phyloP scores from a whole-genome alignment of 2,113 vertebrate species.

The Amphiprion ocellaris region DNA sequence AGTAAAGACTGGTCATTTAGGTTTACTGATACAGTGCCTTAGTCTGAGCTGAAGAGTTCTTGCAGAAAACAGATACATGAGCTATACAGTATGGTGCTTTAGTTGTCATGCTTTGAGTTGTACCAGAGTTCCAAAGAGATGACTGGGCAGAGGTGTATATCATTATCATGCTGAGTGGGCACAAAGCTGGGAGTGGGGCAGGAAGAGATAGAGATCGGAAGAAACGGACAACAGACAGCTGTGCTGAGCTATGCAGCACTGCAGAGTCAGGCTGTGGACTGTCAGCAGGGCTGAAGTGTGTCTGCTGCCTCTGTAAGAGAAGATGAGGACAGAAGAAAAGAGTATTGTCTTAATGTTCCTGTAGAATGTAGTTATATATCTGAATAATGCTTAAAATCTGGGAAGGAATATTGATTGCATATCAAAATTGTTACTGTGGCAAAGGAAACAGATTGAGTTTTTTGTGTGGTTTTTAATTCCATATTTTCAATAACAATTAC shows the following conservation, averaged over 20 bases:
- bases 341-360: background rate
- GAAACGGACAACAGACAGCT: slow-evolving; percentile 78
- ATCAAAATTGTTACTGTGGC: background rate
- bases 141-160: slow-evolving; percentile 72
- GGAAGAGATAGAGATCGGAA: slow-evolving; percentile 65
- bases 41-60: background rate
- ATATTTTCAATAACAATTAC: too few relatives aligned
- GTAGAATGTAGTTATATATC: background rate
- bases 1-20: background rate
- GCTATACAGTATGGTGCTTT: slow-evolving; percentile 10
- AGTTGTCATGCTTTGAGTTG: slow-evolving; percentile 47
- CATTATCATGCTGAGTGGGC: slow-evolving; percentile 74
- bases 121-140: slow-evolving; percentile 63
- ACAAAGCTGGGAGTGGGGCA: slow-evolving; percentile 62
- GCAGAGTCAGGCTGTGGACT: slow-evolving; percentile 66
- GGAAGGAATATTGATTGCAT: background rate
- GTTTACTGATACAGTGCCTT: background rate
- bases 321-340: slow-evolving; percentile 14
- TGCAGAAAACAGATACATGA: background rate
- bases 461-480: background rate
- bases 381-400: background rate
- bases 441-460: background rate
- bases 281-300: slow-evolving; percentile 67
- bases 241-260: slow-evolving; percentile 80
- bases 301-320: slow-evolving; percentile 43